A percentile compares a stretch with the other conserved stretches of the same genome.
Evolutionary conservation across 2,113 vertebrate species (phyloP).

Genomic region (Lonchura striata): DNA sequence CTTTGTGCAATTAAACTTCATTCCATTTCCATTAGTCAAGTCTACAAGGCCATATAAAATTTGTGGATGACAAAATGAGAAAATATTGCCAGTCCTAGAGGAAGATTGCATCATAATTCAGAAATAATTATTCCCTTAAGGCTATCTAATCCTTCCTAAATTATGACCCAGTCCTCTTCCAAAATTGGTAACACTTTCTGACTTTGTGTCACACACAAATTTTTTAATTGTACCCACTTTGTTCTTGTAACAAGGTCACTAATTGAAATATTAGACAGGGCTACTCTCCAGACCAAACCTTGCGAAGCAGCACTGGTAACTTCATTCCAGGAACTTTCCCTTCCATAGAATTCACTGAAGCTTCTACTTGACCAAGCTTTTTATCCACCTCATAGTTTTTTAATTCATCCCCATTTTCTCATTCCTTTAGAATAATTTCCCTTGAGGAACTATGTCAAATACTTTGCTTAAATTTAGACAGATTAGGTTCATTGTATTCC

Average conservation of each 20-base stretch:
- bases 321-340: neutral
- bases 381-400: neutral
- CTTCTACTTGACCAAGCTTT: neutral
- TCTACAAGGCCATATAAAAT: slow-evolving; percentile 20
- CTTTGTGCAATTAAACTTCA: slow-evolving; percentile 32
- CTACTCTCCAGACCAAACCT: neutral
- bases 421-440: neutral
- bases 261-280: neutral
- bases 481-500: neutral
- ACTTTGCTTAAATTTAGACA: neutral
- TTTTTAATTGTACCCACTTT: neutral
- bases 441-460: neutral
- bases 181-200: neutral
- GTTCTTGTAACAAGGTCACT: neutral
- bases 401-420: slow-evolving; percentile 10
- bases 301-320: neutral
- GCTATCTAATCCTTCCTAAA: neutral
- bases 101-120: slow-evolving; percentile 4
- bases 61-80: slow-evolving; percentile 20
- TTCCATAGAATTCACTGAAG: neutral
- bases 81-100: neutral
- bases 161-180: neutral
- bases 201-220: neutral
- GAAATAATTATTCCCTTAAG: slow-evolving; percentile 7
- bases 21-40: slow-evolving; percentile 12